A percentile compares a stretch with the other conserved stretches of the same genome.
These are phyloP conservation scores for Cyprinella venusta DNA, from an alignment of 2,797 vertebrate species.

Conservation along the genomic window DNA sequence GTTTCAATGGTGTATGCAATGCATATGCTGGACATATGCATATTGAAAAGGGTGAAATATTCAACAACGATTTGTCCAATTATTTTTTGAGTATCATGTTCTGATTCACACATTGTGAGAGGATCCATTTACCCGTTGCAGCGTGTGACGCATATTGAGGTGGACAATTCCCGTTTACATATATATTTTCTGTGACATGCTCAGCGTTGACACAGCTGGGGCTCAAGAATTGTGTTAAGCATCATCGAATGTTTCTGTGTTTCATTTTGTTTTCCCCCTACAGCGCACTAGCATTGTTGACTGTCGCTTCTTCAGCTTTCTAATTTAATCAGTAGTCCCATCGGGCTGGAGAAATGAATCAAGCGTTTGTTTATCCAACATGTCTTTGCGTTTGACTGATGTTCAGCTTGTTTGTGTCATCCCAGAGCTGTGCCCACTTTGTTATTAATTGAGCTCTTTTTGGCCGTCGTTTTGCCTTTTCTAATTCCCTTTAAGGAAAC, in stretches of 20 bases:
- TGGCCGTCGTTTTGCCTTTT: slow-evolving; percentile 56
- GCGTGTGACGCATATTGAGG: neutral
- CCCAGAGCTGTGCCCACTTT: slow-evolving; percentile 63
- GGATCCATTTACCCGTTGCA: neutral
- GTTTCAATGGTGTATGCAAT: too few relatives aligned
- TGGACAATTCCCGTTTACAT: neutral
- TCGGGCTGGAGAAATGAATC: slow-evolving; percentile 75
- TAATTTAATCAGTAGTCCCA: slow-evolving; percentile 82
- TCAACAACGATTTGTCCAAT: neutral
- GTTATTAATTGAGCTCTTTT: slow-evolving; percentile 61
- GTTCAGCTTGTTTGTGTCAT: slow-evolving; percentile 83
- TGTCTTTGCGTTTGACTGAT: slow-evolving; percentile 79
- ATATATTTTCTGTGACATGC: neutral
- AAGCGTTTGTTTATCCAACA: slow-evolving; percentile 78
- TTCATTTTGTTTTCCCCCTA: slow-evolving; percentile 48
- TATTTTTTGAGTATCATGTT: neutral
- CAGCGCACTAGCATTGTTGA: slow-evolving; percentile 57
- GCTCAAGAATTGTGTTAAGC: slow-evolving; percentile 38
- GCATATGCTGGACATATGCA: neutral
- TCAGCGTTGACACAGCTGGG: slow-evolving; percentile 7
- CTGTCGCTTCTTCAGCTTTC: slow-evolving; percentile 71
- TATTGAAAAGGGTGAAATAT: neutral
- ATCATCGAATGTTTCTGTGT: slow-evolving; percentile 25
- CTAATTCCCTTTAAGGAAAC: slow-evolving; percentile 65
- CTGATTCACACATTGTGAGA: neutral